These are phyloP conservation scores for Brachionus angularis DNA, from an alignment of 1,140 invertebrate species.

Conservation along the genomic window DNA sequence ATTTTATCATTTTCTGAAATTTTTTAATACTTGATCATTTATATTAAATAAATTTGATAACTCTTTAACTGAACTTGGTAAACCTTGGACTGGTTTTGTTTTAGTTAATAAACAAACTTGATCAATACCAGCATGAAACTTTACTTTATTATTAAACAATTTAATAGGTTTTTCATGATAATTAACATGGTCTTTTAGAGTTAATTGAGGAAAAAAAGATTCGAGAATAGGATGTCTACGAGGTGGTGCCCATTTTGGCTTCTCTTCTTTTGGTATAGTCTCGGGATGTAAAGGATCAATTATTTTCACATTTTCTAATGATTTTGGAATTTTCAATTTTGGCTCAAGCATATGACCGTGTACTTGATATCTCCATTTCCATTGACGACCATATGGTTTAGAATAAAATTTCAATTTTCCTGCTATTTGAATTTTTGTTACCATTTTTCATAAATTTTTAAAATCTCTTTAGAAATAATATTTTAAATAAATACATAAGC, in stretches of 20 bases:
- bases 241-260: constrained; percentile 25
- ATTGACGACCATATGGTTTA: constrained; percentile 42
- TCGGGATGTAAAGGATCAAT: constrained; percentile 43
- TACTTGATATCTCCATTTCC: constrained; percentile 41
- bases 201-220: constrained; percentile 18
- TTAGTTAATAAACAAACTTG: constrained; percentile 43
- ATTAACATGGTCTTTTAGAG: constrained; percentile 5
- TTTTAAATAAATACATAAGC: no score
- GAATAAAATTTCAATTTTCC: constrained; percentile 40
- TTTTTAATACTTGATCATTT: neutral
- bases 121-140: constrained; percentile 43
- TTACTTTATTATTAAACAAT: constrained; percentile 8
- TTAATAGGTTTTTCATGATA: constrained; percentile 18
- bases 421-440: constrained; percentile 42
- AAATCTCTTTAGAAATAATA: neutral
- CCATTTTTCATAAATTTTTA: constrained; percentile 1
- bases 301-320: constrained; percentile 12
- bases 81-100: neutral
- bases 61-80: constrained; percentile 5
- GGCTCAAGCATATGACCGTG: constrained; percentile 37
- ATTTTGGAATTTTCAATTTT: constrained; percentile 28
- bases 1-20: neutral
- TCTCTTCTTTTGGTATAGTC: neutral
- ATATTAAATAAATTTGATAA: neutral
- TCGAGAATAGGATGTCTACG: constrained; percentile 36